phyloP scores from a whole-genome alignment of 2,888 invertebrate genomes.

The Synanthedon andrenaeformis region DNA sequence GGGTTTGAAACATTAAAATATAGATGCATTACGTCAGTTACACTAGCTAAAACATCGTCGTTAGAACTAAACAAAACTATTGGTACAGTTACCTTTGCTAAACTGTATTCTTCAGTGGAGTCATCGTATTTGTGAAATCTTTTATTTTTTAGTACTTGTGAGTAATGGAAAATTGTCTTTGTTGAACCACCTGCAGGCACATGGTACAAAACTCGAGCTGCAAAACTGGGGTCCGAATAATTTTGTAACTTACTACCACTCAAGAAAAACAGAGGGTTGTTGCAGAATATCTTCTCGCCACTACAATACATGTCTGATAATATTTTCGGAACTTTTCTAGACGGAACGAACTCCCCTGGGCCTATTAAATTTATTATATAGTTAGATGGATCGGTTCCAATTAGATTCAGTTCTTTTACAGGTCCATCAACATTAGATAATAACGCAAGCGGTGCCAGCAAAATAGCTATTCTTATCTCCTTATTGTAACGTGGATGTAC shows the following conservation, averaged over 20 bases:
- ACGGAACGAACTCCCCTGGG: slow-evolving; percentile 32
- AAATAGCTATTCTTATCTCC: slow-evolving; percentile 34
- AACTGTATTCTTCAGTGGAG: slow-evolving; percentile 17
- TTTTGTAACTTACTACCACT: slow-evolving; percentile 20
- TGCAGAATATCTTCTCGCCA: slow-evolving; percentile 29
- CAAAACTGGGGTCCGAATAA: slow-evolving; percentile 17
- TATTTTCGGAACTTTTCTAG: slow-evolving; percentile 23
- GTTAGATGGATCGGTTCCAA: slow-evolving; percentile 14
- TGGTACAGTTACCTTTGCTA: slow-evolving; percentile 20
- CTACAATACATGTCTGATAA: slow-evolving; percentile 30
- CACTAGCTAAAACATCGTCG: slow-evolving; percentile 27
- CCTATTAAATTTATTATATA: slow-evolving; percentile 24
- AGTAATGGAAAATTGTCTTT: slow-evolving; percentile 41
- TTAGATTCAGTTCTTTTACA: slow-evolving; percentile 21
- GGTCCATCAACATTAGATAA: slow-evolving; percentile 36
- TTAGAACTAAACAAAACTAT: slow-evolving; percentile 23
- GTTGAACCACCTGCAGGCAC: slow-evolving; percentile 46
- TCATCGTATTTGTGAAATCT: slow-evolving; percentile 35
- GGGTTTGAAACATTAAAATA: slow-evolving; percentile 15
- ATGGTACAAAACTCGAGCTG: slow-evolving; percentile 31
- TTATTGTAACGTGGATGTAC: slow-evolving; percentile 30
- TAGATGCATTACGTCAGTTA: slow-evolving; percentile 17
- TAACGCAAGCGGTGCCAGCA: slow-evolving; percentile 39
- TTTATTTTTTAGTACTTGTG: slow-evolving; percentile 30
- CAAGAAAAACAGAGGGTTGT: slow-evolving; percentile 41